Percentiles rank a stretch among this genome's conserved stretches.
phyloP scores from a whole-genome alignment of 2,888 invertebrate genomes.

The Ganaspis brasiliensis region DNA sequence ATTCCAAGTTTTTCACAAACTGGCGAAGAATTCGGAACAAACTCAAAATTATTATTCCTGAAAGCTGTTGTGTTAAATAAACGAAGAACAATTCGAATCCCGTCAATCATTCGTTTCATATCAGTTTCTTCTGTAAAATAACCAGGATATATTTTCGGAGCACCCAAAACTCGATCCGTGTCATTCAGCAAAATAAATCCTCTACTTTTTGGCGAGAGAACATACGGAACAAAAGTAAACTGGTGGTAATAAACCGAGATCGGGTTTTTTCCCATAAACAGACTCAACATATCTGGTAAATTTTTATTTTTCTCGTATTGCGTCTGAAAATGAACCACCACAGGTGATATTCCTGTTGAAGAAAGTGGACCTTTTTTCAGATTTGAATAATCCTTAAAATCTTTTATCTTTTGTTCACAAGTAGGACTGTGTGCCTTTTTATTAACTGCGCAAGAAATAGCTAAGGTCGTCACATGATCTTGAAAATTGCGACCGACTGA shows the following conservation, averaged over 20 bases:
- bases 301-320: constrained; percentile 84
- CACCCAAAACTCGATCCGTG: constrained; percentile 85
- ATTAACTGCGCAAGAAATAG: too few species aligned
- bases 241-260: constrained; percentile 81
- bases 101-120: constrained; percentile 82
- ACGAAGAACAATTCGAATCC: constrained; percentile 83
- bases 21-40: neutral
- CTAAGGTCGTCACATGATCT: constrained; percentile 83
- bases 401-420: neutral
- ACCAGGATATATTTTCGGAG: constrained; percentile 85
- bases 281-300: neutral
- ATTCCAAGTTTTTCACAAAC: neutral
- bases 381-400: neutral
- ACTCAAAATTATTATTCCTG: constrained; percentile 60
- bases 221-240: constrained; percentile 79
- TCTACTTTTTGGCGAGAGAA: constrained; percentile 84
- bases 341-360: neutral
- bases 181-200: constrained; percentile 84
- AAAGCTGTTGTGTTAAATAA: constrained; percentile 85
- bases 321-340: constrained; percentile 83
- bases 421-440: constrained; percentile 79
- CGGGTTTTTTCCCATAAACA: constrained; percentile 81
- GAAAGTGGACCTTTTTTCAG: neutral
- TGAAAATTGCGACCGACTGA: constrained; percentile 85
- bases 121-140: constrained; percentile 85